phyloP scores from a whole-genome alignment of 2,888 invertebrate species.

The Xestia rhomboidea region DNA sequence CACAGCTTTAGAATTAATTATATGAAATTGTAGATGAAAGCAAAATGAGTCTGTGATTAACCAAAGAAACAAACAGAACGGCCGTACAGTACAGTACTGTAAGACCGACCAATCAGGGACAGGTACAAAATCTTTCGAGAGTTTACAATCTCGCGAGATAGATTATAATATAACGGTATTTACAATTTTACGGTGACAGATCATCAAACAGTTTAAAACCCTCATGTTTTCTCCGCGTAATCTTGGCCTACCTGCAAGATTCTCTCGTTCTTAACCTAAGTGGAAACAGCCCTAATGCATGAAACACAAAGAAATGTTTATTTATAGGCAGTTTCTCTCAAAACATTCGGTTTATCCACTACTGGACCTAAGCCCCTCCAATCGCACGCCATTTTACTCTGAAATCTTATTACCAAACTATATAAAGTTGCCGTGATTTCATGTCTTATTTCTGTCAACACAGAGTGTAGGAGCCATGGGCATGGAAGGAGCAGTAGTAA shows the following conservation, averaged over 20 bases:
- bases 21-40: no score
- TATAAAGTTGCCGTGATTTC: neutral
- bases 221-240: neutral
- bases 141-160: no score
- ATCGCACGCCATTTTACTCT: neutral
- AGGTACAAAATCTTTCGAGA: no score
- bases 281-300: neutral
- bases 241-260: neutral
- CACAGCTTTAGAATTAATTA: no score
- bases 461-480: constrained; percentile 86
- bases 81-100: no score
- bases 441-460: constrained; percentile 17
- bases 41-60: no score
- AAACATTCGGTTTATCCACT: neutral
- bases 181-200: no score
- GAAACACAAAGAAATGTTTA: no score
- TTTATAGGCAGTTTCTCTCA: neutral
- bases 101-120: no score
- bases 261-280: neutral
- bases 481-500: constrained; percentile 94
- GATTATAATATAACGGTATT: no score
- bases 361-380: neutral
- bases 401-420: neutral
- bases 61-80: no score
- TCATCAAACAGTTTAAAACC: neutral